A percentile compares a stretch with the other conserved stretches of the same genome.
Evolutionary conservation across 2,888 invertebrate species (phyloP).

Genomic region (Hermaeophaga mercurialis): DNA sequence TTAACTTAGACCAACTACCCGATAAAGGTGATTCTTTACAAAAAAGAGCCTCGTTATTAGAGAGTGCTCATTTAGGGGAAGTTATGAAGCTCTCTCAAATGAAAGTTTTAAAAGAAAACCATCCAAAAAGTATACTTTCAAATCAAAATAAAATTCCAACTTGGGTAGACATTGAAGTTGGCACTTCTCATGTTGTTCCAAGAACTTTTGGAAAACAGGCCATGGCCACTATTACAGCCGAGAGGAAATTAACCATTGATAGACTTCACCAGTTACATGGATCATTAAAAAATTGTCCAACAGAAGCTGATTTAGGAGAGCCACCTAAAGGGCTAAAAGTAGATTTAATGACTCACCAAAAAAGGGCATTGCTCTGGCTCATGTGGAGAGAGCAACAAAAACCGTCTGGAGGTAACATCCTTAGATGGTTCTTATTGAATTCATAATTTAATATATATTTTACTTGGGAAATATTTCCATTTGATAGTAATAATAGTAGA

Average conservation of each 20-base stretch:
- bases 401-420: slow-evolving; percentile 74
- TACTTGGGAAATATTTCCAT: slow-evolving; percentile 6
- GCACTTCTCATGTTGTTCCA: slow-evolving; percentile 62
- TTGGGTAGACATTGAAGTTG: slow-evolving; percentile 64
- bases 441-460: slow-evolving; percentile 31
- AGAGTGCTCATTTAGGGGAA: slow-evolving; percentile 58
- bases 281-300: slow-evolving; percentile 71
- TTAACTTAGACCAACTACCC: slow-evolving; percentile 59
- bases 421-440: too few species aligned
- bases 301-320: slow-evolving; percentile 62
- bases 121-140: not conserved
- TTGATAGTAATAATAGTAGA: not conserved
- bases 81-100: slow-evolving; percentile 61
- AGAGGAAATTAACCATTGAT: slow-evolving; percentile 73
- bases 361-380: slow-evolving; percentile 86
- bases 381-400: slow-evolving; percentile 83
- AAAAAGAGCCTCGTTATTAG: slow-evolving; percentile 57
- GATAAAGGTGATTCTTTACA: slow-evolving; percentile 68
- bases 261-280: slow-evolving; percentile 73
- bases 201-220: slow-evolving; percentile 66
- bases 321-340: slow-evolving; percentile 70
- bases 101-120: slow-evolving; percentile 53
- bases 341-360: slow-evolving; percentile 80
- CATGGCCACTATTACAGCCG: slow-evolving; percentile 69
- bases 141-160: slow-evolving; percentile 40